Base-by-base conservation (phyloP, 2,888 invertebrate genomes). In the Agonopterix subpropinquella region DNA sequence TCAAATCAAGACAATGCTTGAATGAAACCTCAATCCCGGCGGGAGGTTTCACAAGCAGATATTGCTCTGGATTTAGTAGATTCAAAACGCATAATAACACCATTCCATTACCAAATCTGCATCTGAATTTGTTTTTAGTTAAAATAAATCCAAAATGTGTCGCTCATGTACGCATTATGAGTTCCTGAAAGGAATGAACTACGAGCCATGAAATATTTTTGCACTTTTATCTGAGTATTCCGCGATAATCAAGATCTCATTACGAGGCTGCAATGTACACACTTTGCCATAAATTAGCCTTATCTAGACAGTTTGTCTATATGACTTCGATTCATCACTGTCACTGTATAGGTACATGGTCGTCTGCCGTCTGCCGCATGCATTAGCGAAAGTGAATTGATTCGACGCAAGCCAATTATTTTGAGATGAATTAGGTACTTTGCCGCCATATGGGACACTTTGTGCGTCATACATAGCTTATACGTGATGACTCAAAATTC, bases 231-330 rank as follows among this genome's bases (percentile, higher is more conserved):
- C n/a, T 10, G 10, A 39, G 56, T 55, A 70, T 67, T 73, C 36
- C 57, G 52, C 54, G 62, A 56, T 64, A 65, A 68, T 69, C 63
- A 62, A 65, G 61, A 68, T 77, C 74, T 77, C 72, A 80, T 78
- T 74, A 72, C 58, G 62, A 65, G 59, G 61, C 60, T 67, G 68
- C 65, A 67, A 65, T 66, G 65, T 68, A 69, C 58, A 71, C 68
- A 70, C 60, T 57, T 59, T 58, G 70, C 74, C 70, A 86, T 87
- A 84, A 78, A 83, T 86, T 83, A 83, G 58, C 72, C 70, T 85
- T 87, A 87, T 87, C 87, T 81, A 69, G 82, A 82, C 85, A 75
- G 64, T 73, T 63, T 68, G 79, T 77, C 71, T 78, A 76, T 79
- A 76, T 73, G 63, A 61, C 57, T 65, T 63, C 75, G 69, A 83